Percentiles rank a stretch among this genome's conserved stretches.
Conservation (phyloP, 2,888 invertebrate genomes). For the Tetragnatha montana region DNA sequence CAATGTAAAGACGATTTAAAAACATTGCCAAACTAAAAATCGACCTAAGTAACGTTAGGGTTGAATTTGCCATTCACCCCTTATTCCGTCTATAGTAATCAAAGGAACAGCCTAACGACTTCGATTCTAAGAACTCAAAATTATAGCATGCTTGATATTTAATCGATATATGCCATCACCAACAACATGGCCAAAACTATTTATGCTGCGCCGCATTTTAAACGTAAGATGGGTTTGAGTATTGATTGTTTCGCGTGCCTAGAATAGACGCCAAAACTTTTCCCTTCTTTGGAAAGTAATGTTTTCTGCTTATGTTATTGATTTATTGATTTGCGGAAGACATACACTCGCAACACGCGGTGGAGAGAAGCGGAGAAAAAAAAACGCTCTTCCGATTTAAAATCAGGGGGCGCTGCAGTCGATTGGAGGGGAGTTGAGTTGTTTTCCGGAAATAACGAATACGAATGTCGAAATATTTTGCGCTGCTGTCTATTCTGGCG, state of each 20-base stretch:
- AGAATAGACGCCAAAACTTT: conserved; percentile 63
- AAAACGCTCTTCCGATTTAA: conserved; percentile 58
- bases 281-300: conserved; percentile 63
- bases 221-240: conserved; percentile 54
- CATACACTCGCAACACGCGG: conserved; percentile 48
- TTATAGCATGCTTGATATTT: conserved; percentile 58
- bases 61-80: conserved; percentile 29
- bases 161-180: conserved; percentile 57
- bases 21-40: neutral
- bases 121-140: conserved; percentile 64
- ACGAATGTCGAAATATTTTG: conserved; percentile 17
- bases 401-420: conserved; percentile 38
- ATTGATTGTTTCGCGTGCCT: conserved; percentile 68
- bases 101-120: conserved; percentile 54
- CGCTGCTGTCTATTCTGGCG: conserved; percentile 9
- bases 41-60: conserved; percentile 7
- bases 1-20: no score
- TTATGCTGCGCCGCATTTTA: conserved; percentile 60
- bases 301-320: conserved; percentile 70
- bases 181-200: conserved; percentile 41
- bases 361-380: conserved; percentile 18
- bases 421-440: conserved; percentile 44
- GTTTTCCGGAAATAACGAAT: conserved; percentile 54
- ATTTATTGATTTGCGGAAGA: conserved; percentile 66
- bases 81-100: conserved; percentile 44